Conservation (phyloP, 2,797 vertebrate genomes). For the Pipistrellus pygmaeus region DNA sequence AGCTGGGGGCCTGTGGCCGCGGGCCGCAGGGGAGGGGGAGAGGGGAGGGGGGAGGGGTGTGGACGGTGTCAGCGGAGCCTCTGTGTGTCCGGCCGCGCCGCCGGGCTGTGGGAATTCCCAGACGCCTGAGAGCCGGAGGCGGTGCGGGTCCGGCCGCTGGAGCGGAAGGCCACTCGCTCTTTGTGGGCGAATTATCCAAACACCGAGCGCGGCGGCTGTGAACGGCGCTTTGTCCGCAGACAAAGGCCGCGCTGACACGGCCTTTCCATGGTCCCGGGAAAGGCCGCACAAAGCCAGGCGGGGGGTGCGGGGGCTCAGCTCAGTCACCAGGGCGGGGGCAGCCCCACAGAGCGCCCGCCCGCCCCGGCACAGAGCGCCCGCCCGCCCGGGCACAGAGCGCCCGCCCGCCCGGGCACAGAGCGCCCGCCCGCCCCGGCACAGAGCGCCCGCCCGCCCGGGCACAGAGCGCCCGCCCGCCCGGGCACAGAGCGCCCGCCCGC, state of each 20-base stretch:
- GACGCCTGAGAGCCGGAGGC: background rate
- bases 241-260: slow-evolving; percentile 80
- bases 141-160: slow-evolving; percentile 41
- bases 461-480: no score
- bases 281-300: slow-evolving; percentile 67
- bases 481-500: no score
- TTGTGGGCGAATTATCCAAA: slow-evolving; percentile 76
- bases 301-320: slow-evolving; percentile 21
- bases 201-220: slow-evolving; percentile 58
- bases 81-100: slow-evolving; percentile 12
- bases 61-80: background rate
- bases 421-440: no score
- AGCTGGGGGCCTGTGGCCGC: rapidly evolving
- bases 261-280: slow-evolving; percentile 75
- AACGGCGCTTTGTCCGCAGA: slow-evolving; percentile 77
- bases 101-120: slow-evolving; percentile 63
- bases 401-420: no score
- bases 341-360: no score
- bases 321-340: no score
- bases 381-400: no score
- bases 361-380: no score
- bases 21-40: no score
- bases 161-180: slow-evolving; percentile 67
- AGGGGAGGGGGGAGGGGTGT: rapidly evolving
- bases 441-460: no score